phyloP scores from a whole-genome alignment of 37 sponge, comb jelly and placozoan species.

The Crambe crambe region DNA sequence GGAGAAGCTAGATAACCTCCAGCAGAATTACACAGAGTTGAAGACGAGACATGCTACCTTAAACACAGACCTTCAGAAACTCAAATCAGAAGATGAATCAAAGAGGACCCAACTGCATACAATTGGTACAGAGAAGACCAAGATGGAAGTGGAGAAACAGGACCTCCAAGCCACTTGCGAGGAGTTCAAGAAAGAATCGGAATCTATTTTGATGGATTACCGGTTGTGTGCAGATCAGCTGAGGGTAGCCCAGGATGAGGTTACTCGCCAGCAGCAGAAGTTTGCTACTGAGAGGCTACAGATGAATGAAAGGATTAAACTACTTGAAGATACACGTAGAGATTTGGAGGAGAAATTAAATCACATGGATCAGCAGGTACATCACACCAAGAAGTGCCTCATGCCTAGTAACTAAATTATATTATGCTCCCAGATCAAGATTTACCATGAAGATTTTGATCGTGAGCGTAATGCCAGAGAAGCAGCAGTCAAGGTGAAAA shows the following conservation, averaged over 20 bases:
- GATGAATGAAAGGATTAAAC: slow-evolving; percentile 9
- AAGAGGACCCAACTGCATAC: not conserved
- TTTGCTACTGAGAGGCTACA: not conserved
- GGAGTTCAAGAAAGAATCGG: slow-evolving; percentile 37
- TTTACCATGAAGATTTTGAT: slow-evolving; percentile 42
- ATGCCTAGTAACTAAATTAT: not conserved
- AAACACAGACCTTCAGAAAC: not conserved
- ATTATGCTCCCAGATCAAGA: slow-evolving; percentile 33
- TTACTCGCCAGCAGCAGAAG: not conserved
- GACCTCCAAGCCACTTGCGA: not conserved
- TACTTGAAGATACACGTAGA: slow-evolving; percentile 12
- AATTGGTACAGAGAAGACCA: not conserved
- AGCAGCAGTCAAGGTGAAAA: slow-evolving; percentile 27
- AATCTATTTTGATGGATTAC: slow-evolving; percentile 33
- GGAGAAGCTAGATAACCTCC: slow-evolving; percentile 4
- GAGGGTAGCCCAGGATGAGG: not conserved
- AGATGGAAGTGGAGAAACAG: slow-evolving; percentile 1
- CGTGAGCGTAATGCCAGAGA: slow-evolving; percentile 38
- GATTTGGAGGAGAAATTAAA: slow-evolving; percentile 5
- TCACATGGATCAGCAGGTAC: slow-evolving; percentile 47
- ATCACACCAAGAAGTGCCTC: not conserved
- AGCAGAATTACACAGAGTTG: slow-evolving; percentile 2
- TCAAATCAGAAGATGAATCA: not conserved
- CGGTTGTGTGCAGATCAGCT: not conserved
- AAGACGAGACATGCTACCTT: not conserved